These are phyloP conservation scores for Phalanger gymnotis DNA, from an alignment of 2,797 vertebrate genomes.

Conservation along the genomic window DNA sequence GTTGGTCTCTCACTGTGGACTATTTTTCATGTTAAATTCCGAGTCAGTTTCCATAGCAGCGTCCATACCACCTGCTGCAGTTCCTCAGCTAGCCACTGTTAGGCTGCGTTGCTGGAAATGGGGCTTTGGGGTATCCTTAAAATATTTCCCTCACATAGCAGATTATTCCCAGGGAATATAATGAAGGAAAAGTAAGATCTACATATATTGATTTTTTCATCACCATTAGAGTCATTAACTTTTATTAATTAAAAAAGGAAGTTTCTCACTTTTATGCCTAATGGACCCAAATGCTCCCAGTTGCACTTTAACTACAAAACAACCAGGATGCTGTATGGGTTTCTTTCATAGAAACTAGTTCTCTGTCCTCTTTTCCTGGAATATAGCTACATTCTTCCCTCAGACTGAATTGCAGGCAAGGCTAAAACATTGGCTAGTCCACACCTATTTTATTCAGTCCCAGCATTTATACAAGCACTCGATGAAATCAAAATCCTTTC, in stretches of 20 bases:
- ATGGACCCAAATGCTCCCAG: neutral
- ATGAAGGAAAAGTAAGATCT: constrained; percentile 28
- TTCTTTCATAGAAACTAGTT: constrained; percentile 27
- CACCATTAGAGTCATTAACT: constrained; percentile 35
- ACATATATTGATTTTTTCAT: constrained; percentile 48
- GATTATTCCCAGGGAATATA: constrained; percentile 45
- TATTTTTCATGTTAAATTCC: constrained; percentile 30
- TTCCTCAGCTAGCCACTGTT: neutral
- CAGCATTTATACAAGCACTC: constrained; percentile 23
- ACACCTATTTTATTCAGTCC: constrained; percentile 47
- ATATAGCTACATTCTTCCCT: constrained; percentile 42
- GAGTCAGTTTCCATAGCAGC: neutral
- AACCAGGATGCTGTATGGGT: neutral
- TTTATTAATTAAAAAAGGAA: constrained; percentile 50
- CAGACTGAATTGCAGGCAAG: constrained; percentile 43
- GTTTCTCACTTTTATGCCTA: constrained; percentile 47
- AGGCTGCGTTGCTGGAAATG: constrained; percentile 24
- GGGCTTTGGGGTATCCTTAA: constrained; percentile 22
- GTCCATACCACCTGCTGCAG: neutral
- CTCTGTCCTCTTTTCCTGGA: neutral
- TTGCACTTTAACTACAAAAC: constrained; percentile 8
- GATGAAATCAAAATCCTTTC: constrained; percentile 41
- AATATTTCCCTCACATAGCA: constrained; percentile 26
- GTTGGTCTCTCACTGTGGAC: constrained; percentile 3
- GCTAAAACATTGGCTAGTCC: constrained; percentile 36